Base-by-base conservation (phyloP, 2,888 invertebrate species). In the Sesamia inferens region DNA sequence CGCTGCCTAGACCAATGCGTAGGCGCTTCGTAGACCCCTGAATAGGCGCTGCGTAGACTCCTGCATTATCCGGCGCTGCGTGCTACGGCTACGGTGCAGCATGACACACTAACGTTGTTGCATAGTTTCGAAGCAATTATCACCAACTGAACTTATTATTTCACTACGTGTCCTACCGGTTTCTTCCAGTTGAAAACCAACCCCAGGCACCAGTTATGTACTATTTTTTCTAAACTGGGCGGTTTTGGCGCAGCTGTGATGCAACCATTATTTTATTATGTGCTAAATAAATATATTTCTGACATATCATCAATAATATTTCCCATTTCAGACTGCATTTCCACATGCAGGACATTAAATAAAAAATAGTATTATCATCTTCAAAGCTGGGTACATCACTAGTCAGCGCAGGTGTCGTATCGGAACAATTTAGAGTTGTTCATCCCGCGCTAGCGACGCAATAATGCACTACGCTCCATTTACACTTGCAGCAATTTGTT, bases 401-500 rank as follows among this genome's bases (percentile, higher is more conserved):
- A 81, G 68, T 63, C 54, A 55, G 87, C 91, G 85, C 93, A 93
- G 93, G 92, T 93, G 92, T 88, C 85, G 88, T 90, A 91, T 92
- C 90, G 87, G 89, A 88, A 92, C 92, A 92, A 93, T 93, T 92
- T 92, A 85, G 77, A 85, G 87, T 91, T 76, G 81, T 79, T 87
- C 83, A 83, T 84, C 81, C 82, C 81, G 62, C 62, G 73, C 70
- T 68, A 70, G 74, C 76, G 78, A 79, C 79, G 85, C 86, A 89
- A 87, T 91, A 90, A 90, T 88, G 88, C 85, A 87, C 88, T 82
- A 84, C 90, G 90, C 91, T 91, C 92, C 92, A 92, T 94, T 94
- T 93, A 87, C 92, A 92, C 92, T 89, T 90, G 74, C 88, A 84
- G 91, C 93, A 92, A 92, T 94, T 94, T 93, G 88, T 93, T 93